Evolutionary conservation across 2,113 vertebrate genomes (phyloP).

Genomic region (Perognathus longimembris): DNA sequence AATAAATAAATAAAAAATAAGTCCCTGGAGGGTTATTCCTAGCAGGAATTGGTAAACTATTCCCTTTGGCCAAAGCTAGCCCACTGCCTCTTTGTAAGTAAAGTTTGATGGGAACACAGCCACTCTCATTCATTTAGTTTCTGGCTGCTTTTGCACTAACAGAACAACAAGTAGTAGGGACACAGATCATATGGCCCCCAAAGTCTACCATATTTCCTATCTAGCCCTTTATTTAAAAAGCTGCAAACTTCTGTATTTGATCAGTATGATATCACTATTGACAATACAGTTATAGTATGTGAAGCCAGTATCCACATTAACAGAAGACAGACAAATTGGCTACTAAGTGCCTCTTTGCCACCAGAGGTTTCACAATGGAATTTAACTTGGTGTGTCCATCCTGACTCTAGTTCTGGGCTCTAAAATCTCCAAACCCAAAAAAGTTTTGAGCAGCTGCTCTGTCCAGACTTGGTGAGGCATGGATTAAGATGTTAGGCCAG

Average conservation of each 20-base stretch:
- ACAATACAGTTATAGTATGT: neutral
- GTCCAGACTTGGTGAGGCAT: neutral
- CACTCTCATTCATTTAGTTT: neutral
- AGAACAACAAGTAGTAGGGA: neutral
- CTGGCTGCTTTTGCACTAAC: neutral
- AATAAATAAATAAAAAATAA: neutral
- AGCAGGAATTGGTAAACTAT: neutral
- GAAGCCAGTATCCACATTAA: neutral
- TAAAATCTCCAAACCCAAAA: constrained; percentile 25
- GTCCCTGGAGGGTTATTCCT: neutral
- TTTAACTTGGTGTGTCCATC: neutral
- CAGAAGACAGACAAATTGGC: neutral
- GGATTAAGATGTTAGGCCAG: neutral
- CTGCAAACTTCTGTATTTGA: neutral
- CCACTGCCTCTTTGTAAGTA: neutral
- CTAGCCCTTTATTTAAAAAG: neutral
- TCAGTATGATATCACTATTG: neutral
- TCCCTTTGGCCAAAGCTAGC: neutral
- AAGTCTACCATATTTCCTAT: neutral
- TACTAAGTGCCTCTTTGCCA: neutral
- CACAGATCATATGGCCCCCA: neutral
- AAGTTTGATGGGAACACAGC: neutral
- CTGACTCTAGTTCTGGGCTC: neutral
- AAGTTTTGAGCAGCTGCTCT: neutral
- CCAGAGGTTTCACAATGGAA: neutral